Evolutionary conservation across 2,113 vertebrate species (phyloP), one percentile per base, ranked within the genome.

Genomic region (Sinocyclocheilus anshuiensis): DNA sequence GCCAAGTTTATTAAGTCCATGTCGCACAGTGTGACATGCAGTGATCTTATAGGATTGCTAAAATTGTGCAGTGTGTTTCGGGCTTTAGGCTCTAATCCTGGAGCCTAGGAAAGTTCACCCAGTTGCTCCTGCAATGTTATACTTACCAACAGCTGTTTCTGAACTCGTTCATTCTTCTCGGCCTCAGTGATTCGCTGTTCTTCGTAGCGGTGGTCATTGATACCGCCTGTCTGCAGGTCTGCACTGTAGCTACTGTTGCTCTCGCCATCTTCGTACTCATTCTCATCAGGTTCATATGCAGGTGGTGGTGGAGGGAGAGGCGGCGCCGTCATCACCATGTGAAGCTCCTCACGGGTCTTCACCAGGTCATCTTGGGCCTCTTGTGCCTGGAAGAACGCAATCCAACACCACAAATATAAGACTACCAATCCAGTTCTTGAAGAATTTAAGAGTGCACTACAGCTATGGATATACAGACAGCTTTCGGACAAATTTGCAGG

Each of bases 161-260:
- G 97, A 67, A 99, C 97, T 0, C 97, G 96, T 67, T 97, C 95
- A 0, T 99, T 99, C 95, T 99, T 99, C 94, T 97, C 96, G 0
- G 96, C 97, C 91, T 99, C 98, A 0, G 98, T 99, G 74, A 97
- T 53, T 8, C 98, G 96, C 0, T 96, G 93, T 94, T 99, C 98
- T 91, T 99, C 98, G 0, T 95, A 93, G 91, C 96, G 96, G 93
- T 98, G 96, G 0, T 96, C 96, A 77, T 93, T 88, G 92, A 98
- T 95, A 77, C 94, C 96, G 33, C 96, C 97, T 0, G 87, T 93
- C 33, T 93, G 96, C 85, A 99, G 95, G 88, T 99, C 98, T 0
- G 97, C 97, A 0, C 98, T 99, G 94, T 96, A 96, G 90, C 45
- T 48, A n/a, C 92, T 94, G 91, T 91, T 83, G 92, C 96, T 97